These are phyloP conservation scores for Latrodectus elegans DNA, from an alignment of 2,888 invertebrate species.

Conservation along the genomic window DNA sequence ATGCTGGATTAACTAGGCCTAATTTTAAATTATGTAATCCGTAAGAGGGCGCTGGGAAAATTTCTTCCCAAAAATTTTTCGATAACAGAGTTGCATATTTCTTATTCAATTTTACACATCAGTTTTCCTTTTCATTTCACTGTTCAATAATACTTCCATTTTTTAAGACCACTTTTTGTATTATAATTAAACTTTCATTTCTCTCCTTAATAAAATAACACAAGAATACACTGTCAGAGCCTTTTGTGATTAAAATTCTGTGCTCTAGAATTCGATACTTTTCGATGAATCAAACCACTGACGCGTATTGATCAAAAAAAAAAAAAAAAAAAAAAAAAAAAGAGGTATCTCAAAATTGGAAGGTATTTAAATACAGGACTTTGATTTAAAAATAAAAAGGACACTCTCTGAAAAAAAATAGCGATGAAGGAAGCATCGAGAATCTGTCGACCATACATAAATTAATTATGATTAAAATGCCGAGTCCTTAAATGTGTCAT, in stretches of 20 bases:
- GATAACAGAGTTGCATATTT: conserved; percentile 18
- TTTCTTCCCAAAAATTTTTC: neutral
- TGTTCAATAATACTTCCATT: neutral
- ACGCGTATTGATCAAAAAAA: neutral
- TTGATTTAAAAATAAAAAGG: neutral
- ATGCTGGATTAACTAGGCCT: too few species aligned
- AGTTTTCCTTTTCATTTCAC: neutral
- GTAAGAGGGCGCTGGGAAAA: neutral
- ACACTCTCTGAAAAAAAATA: neutral
- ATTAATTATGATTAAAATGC: neutral
- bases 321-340: too few species aligned
- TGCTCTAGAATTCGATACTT: neutral
- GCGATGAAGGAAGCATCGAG: neutral
- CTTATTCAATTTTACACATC: conserved; percentile 18
- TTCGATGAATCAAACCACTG: neutral
- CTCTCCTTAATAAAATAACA: conserved; percentile 1
- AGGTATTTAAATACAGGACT: neutral
- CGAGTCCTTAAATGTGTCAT: conserved; percentile 2
- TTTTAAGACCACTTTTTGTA: neutral
- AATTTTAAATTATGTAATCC: too few species aligned
- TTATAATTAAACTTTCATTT: neutral
- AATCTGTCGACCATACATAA: neutral
- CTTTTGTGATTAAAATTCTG: neutral
- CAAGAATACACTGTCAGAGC: neutral
- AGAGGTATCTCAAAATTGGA: too few species aligned